Conservation (phyloP, 2,113 vertebrate species). For the Pelodiscus sinensis region DNA sequence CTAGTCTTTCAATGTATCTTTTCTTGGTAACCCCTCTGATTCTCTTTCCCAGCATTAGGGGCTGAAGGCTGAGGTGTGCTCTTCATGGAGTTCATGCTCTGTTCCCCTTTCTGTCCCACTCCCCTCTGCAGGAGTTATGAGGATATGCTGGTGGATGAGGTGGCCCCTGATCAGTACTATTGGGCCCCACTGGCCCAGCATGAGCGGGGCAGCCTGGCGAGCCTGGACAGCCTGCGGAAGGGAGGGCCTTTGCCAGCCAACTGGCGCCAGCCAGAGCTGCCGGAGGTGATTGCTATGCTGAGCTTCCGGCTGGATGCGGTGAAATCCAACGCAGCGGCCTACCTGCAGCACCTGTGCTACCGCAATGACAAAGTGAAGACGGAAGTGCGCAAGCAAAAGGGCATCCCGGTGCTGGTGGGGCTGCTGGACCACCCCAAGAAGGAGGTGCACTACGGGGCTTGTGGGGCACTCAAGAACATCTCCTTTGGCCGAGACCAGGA, state of each 20-base stretch:
- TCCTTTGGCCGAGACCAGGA: conserved; percentile 93
- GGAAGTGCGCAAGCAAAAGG: conserved; percentile 93
- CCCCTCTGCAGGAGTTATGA: conserved; percentile 88
- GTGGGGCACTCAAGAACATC: conserved; percentile 96
- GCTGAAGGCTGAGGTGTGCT: background rate
- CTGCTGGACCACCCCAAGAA: conserved; percentile 95
- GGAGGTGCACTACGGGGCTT: conserved; percentile 94
- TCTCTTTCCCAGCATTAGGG: background rate
- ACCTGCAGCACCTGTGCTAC: conserved; percentile 94
- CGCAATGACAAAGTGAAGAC: conserved; percentile 97
- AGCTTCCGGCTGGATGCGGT: conserved; percentile 93
- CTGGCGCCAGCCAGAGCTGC: conserved; percentile 95
- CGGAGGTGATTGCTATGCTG: conserved; percentile 96
- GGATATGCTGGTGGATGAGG: conserved; percentile 90
- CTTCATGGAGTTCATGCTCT: background rate
- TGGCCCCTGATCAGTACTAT: conserved; percentile 89
- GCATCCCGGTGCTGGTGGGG: conserved; percentile 91
- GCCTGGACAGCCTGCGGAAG: conserved; percentile 92
- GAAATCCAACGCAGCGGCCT: conserved; percentile 93
- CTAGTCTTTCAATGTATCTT: background rate
- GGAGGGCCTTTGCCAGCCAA: conserved; percentile 77
- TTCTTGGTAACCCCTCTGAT: background rate
- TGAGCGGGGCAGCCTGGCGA: conserved; percentile 92
- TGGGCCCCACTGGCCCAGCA: conserved; percentile 92
- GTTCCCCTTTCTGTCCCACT: background rate